Conservation (phyloP, 2,888 invertebrate genomes). For the Mycalesis mineus region DNA sequence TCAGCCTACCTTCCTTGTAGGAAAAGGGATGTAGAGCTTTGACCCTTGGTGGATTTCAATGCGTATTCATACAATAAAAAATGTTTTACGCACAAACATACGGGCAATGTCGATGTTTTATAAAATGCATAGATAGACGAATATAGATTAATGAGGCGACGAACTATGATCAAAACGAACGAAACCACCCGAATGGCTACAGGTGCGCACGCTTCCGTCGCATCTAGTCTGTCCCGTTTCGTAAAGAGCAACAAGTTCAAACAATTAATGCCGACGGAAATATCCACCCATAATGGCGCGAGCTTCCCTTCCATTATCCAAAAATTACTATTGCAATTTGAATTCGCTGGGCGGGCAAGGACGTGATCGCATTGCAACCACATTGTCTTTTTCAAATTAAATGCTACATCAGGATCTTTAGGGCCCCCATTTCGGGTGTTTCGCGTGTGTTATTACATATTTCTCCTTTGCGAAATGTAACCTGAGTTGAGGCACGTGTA, state of each 20-base stretch:
- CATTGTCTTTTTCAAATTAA: constrained; percentile 73
- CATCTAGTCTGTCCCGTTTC: constrained; percentile 55
- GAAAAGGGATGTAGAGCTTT: no score
- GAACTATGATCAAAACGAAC: constrained; percentile 36
- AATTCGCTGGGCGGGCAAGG: constrained; percentile 54
- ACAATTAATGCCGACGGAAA: constrained; percentile 67
- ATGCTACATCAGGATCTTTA: constrained; percentile 50
- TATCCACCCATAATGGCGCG: constrained; percentile 62
- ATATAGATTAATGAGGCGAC: constrained; percentile 44
- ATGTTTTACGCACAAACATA: background rate
- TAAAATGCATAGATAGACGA: background rate
- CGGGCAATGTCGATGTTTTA: background rate
- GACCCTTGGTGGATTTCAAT: no score
- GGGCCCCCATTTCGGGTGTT: constrained; percentile 48
- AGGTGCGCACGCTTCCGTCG: constrained; percentile 56
- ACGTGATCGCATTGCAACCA: constrained; percentile 58
- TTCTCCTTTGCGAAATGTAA: constrained; percentile 60
- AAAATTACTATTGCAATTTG: constrained; percentile 71
- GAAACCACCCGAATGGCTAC: constrained; percentile 56
- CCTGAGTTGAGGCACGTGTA: constrained; percentile 66
- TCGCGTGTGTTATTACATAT: constrained; percentile 52
- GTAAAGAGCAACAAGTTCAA: constrained; percentile 49
- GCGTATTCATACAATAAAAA: background rate
- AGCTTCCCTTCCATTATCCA: constrained; percentile 68
- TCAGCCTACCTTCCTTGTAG: no score